Conservation (phyloP, 2,797 vertebrate genomes). For the Hozukius guyotensis region DNA sequence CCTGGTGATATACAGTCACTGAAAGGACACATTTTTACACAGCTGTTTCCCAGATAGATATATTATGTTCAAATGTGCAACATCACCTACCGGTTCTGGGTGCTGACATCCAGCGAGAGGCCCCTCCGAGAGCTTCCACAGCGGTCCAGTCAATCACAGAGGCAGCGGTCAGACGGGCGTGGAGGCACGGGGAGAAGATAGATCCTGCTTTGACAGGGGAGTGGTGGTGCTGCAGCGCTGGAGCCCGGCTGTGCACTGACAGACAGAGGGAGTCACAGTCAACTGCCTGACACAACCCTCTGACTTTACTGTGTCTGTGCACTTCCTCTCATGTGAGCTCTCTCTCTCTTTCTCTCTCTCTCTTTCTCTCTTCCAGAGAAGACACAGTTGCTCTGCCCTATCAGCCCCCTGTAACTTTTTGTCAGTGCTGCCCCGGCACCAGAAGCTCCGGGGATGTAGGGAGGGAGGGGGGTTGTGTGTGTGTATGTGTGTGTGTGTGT, state of each 20-base stretch:
- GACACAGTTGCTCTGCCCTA: conserved; percentile 69
- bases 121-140: conserved; percentile 24
- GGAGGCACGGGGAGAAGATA: conserved; percentile 44
- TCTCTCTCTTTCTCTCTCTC: conserved; percentile 20
- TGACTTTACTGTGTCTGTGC: conserved; percentile 56
- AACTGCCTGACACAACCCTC: conserved; percentile 61
- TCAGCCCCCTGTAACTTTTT: conserved; percentile 65
- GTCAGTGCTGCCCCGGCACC: conserved; percentile 58
- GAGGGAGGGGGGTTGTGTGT: conserved; percentile 6
- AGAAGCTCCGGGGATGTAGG: conserved; percentile 41
- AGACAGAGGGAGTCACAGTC: conserved; percentile 58
- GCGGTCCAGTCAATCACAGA: conserved; percentile 51
- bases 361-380: conserved; percentile 40
- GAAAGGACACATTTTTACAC: background rate
- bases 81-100: conserved; percentile 59
- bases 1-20: background rate
- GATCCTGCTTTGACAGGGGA: conserved; percentile 75
- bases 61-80: background rate
- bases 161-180: conserved; percentile 14
- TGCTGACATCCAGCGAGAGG: conserved; percentile 59
- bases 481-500: background rate
- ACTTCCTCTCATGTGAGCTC: conserved; percentile 57
- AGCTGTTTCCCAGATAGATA: conserved; percentile 1
- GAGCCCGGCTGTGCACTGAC: conserved; percentile 46
- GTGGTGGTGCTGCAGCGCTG: conserved; percentile 63